Conservation (phyloP, 92 coral and sea anemone species). For the Parazoanthus atlanticus region DNA sequence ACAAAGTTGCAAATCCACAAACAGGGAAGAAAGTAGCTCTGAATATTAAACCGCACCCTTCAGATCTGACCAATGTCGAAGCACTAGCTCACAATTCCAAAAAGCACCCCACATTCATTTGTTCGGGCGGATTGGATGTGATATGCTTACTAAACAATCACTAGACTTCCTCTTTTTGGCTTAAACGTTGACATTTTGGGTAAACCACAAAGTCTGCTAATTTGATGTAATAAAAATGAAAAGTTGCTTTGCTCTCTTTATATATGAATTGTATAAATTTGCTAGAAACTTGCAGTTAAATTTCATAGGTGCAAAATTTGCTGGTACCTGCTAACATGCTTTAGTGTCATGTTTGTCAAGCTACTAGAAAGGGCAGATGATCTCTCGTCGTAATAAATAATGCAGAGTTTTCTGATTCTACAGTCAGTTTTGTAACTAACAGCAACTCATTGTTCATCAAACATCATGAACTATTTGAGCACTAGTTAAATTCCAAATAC, state of each 20-base stretch:
- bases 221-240: background rate
- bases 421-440: background rate
- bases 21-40: background rate
- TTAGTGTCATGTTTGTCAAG: constrained; percentile 10
- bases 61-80: background rate
- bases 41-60: background rate
- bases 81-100: background rate
- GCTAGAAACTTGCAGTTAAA: background rate
- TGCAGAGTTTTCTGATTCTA: too few species aligned
- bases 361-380: constrained; percentile 18
- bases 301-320: background rate
- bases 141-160: background rate
- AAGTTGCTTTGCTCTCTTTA: background rate
- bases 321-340: constrained; percentile 60
- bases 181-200: background rate
- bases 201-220: too few species aligned
- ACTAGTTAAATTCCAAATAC: background rate
- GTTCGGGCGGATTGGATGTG: too few species aligned
- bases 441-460: background rate
- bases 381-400: background rate
- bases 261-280: too few species aligned
- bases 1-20: background rate
- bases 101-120: too few species aligned
- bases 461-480: background rate
- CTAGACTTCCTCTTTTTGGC: background rate